Base-by-base conservation (phyloP, 2,797 vertebrate genomes). In the Sebastes reedi region DNA sequence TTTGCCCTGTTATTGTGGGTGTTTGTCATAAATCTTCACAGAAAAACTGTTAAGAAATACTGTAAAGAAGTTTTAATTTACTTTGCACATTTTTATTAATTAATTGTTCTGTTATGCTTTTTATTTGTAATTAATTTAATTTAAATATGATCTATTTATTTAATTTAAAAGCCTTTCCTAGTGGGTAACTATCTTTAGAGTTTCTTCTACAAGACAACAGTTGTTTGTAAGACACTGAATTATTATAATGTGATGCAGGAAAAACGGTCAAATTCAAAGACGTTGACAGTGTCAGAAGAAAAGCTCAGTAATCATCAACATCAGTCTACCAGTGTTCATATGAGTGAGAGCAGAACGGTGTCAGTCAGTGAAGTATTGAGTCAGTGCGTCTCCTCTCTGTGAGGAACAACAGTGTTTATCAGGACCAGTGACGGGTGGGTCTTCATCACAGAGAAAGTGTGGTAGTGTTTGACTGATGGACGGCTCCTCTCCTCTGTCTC, bases 401-500 rank as follows among this genome's bases (percentile, higher is more conserved):
- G 66, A 66, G 20, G 29, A 12, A 36, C 14, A 25, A 13, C 27
- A 29, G 3, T 25, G 61, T 62, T 65, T 32, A 68, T 77, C 56
- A 61, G 32, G 3, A 55, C 5, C 12, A 0, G 4, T 75, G 77
- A 78, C 66, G 11, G 75, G 1, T 22, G 69, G 0, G 69, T 50
- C 6, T 11, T 65, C 64, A 42, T 66, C 22, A 16, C 61, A 32
- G 42, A 68, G 39, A 24, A 52, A 67, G 18, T 20, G 12, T 1
- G 0, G 20, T 50, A 61, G 13, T 36, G 62, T 81, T 56, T 87
- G 80, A 73, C 42, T 86, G 80, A 85, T 39, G 25, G 71, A 68
- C 6, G 8, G 2, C 55, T 84, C n/a, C 7, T 75, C 55, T 84
- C n/a, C 8, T 77, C 72, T 83, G 78, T 85, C 46, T 81, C 61